These are phyloP conservation scores for Tenodera sinensis DNA, from an alignment of 2,888 invertebrate species.

Conservation along the genomic window DNA sequence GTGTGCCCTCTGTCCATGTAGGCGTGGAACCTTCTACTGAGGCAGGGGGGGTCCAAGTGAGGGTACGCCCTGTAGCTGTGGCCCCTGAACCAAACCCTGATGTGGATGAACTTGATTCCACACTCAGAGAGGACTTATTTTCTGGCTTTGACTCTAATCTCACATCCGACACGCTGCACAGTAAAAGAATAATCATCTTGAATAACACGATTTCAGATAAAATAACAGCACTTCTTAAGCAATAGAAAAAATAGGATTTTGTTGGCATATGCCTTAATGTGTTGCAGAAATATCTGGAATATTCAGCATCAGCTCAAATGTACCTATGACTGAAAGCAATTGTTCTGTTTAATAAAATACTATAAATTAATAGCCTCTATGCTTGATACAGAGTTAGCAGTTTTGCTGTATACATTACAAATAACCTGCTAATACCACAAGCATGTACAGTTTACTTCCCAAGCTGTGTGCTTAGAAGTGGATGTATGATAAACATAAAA, in stretches of 20 bases:
- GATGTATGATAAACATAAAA: too few species aligned
- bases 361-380: too few species aligned
- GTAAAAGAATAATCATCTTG: not conserved
- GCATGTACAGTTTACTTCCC: too few species aligned
- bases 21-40: slow-evolving; percentile 89
- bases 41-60: slow-evolving; percentile 78
- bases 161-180: slow-evolving; percentile 64
- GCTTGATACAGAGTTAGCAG: too few species aligned
- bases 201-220: not conserved
- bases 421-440: too few species aligned
- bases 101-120: slow-evolving; percentile 58
- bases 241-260: not conserved
- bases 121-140: slow-evolving; percentile 58
- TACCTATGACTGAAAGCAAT: not conserved
- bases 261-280: not conserved
- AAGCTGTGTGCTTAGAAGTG: too few species aligned
- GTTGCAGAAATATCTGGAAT: not conserved
- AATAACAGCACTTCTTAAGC: too few species aligned
- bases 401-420: too few species aligned
- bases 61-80: slow-evolving; percentile 33
- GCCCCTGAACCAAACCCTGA: slow-evolving; percentile 46
- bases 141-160: slow-evolving; percentile 61
- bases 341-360: too few species aligned
- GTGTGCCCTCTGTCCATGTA: slow-evolving; percentile 98
- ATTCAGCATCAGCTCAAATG: not conserved